Evolutionary conservation across 2,113 vertebrate genomes (phyloP).

Genomic region (Dromaius novaehollandiae): DNA sequence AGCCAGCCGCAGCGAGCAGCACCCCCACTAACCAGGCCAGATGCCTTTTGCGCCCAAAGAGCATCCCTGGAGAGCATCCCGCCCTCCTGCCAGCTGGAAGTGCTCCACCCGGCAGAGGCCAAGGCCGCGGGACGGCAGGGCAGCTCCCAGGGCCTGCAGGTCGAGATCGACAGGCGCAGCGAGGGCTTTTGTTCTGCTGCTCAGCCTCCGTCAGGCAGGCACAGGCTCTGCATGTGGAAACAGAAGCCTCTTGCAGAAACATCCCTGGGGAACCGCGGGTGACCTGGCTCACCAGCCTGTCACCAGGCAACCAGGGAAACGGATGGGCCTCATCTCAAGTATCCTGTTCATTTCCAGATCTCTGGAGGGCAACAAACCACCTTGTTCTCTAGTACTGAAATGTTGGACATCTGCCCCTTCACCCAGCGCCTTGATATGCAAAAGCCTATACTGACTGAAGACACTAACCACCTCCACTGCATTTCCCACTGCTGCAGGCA

Average conservation of each 20-base stretch:
- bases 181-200: not conserved
- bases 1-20: fast-evolving
- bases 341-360: not conserved
- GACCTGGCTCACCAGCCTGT: not conserved
- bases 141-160: not conserved
- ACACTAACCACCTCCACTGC: not conserved
- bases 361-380: not conserved
- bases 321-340: not conserved
- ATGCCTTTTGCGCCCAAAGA: not conserved
- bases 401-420: not conserved
- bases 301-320: not conserved
- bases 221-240: not conserved
- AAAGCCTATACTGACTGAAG: not conserved
- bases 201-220: not conserved
- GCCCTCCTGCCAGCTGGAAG: not conserved
- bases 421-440: not conserved
- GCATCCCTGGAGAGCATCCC: not conserved
- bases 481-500: conserved; percentile 1
- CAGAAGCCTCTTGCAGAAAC: conserved; percentile 3
- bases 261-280: not conserved
- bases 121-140: not conserved
- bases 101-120: not conserved
- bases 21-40: not conserved
- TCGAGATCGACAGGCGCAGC: not conserved
- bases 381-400: not conserved